These are phyloP conservation scores for Agrenia bidenticulata DNA, from an alignment of 2,888 invertebrate genomes.

Conservation along the genomic window DNA sequence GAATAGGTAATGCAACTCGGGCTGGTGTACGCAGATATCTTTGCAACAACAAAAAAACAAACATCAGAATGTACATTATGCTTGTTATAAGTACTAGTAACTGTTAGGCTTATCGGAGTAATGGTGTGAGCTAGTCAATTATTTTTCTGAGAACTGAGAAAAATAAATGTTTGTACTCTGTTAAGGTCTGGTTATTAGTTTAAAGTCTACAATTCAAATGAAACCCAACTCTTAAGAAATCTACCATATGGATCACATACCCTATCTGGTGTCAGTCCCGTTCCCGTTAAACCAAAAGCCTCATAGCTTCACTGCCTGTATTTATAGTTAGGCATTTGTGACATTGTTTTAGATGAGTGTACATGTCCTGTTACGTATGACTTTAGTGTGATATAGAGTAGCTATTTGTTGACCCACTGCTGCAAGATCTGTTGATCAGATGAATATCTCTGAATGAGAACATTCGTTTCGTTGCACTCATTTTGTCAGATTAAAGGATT, in stretches of 20 bases:
- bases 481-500: slow-evolving; percentile 13
- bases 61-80: too few species aligned
- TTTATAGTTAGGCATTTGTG: background rate
- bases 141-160: too few species aligned
- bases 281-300: background rate
- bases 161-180: too few species aligned
- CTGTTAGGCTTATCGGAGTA: too few species aligned
- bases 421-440: background rate
- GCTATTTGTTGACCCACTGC: background rate
- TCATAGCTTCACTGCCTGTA: background rate
- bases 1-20: too few species aligned
- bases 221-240: slow-evolving; percentile 14
- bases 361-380: background rate
- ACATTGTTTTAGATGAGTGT: slow-evolving; percentile 8
- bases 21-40: too few species aligned
- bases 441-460: background rate
- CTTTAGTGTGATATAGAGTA: too few species aligned
- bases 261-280: slow-evolving; percentile 24
- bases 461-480: background rate
- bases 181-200: too few species aligned
- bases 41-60: too few species aligned
- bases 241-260: slow-evolving; percentile 40
- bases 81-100: too few species aligned
- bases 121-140: too few species aligned
- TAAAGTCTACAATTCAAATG: slow-evolving; percentile 12